These are phyloP conservation scores for Xylota sylvarum DNA, from an alignment of 2,888 invertebrate genomes.

Conservation along the genomic window DNA sequence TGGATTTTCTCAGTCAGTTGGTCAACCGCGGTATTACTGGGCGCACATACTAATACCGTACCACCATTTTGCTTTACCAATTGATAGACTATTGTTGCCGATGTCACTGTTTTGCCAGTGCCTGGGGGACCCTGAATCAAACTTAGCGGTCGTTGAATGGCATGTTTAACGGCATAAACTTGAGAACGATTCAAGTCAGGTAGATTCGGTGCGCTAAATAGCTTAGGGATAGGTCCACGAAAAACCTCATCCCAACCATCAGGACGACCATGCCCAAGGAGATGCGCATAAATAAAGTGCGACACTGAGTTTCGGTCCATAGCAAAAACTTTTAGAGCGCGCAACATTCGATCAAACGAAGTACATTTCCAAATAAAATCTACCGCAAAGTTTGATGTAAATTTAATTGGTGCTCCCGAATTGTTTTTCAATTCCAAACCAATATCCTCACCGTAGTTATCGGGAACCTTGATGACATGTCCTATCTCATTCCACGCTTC, in stretches of 20 bases:
- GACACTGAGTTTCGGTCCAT: conserved; percentile 98
- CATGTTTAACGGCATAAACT: conserved; percentile 99
- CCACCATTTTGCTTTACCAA: conserved; percentile 97
- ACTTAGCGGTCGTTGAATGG: conserved; percentile 97
- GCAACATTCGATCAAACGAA: conserved; percentile 98
- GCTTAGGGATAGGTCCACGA: conserved; percentile 94
- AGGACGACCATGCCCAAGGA: conserved; percentile 97
- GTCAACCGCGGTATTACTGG: conserved; percentile 99
- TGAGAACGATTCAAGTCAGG: conserved; percentile 99
- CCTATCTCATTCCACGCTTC: conserved; percentile 99
- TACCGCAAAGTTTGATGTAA: conserved; percentile 97
- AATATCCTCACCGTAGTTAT: conserved; percentile 99
- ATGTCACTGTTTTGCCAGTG: conserved; percentile 99
- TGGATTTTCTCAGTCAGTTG: conserved; percentile 99
- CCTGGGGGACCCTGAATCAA: conserved; percentile 96
- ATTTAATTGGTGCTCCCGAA: conserved; percentile 96
- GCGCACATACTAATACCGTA: conserved; percentile 98
- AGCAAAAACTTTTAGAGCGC: conserved; percentile 97
- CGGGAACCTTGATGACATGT: conserved; percentile 98
- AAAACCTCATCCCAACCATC: conserved; percentile 98
- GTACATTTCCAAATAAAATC: conserved; percentile 99
- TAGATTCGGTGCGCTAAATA: conserved; percentile 98
- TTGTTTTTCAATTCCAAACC: conserved; percentile 98
- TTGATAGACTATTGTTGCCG: conserved; percentile 99
- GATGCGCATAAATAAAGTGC: conserved; percentile 98